These are phyloP conservation scores for Pteropus alecto DNA, from an alignment of 2,113 vertebrate genomes.

Conservation along the genomic window DNA sequence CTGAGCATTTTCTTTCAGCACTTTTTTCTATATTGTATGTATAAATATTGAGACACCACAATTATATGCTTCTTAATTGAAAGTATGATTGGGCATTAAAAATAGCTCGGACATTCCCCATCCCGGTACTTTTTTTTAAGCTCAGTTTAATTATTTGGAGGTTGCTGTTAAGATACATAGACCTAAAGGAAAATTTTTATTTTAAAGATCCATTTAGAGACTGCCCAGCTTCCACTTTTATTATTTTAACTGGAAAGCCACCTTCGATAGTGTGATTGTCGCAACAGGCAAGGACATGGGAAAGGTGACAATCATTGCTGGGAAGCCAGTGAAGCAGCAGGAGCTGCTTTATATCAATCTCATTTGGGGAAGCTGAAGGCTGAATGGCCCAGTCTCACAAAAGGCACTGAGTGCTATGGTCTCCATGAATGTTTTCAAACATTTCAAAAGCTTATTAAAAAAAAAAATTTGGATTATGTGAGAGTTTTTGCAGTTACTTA, in stretches of 20 bases:
- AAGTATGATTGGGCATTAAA: slow-evolving; percentile 24
- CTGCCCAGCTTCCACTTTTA: slow-evolving; percentile 4
- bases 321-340: background rate
- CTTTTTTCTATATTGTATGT: background rate
- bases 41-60: background rate
- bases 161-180: slow-evolving; percentile 3
- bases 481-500: background rate
- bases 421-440: background rate
- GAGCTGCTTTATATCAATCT: background rate
- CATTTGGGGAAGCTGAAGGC: background rate
- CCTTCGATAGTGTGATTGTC: slow-evolving; percentile 60
- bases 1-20: background rate
- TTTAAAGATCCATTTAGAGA: background rate
- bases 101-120: slow-evolving; percentile 7
- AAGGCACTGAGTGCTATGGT: slow-evolving; percentile 60
- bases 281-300: background rate
- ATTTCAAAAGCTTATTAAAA: background rate
- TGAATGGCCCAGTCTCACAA: background rate
- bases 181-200: background rate
- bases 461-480: background rate
- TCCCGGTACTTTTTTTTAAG: background rate
- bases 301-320: background rate
- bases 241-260: slow-evolving; percentile 57
- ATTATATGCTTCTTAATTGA: background rate
- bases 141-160: slow-evolving; percentile 33